Evolutionary conservation across 2,888 invertebrate species (phyloP), one percentile per base, ranked within the genome.

Genomic region (Diplolepis rosae): DNA sequence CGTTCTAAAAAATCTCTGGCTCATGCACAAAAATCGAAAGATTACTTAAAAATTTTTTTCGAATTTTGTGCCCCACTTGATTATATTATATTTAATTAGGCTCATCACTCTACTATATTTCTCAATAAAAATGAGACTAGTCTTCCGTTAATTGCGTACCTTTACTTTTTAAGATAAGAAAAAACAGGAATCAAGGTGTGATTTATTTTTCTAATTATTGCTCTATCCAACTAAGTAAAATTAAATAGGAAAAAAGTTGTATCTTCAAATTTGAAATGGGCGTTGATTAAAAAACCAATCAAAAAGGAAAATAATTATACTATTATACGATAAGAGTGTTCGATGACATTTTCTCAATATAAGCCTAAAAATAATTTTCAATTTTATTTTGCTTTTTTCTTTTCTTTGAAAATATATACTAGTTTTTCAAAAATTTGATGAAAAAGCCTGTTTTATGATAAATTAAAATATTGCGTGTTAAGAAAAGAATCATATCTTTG

Each of bases 81-180:
- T 39, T 4, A 9, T 13, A 13, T 39, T 13, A 13, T 39, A 39
- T 39, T 45, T 45, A 45, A 15, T 42, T 15, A n/a, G 4, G 18
- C 4, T 45, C 4, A 45, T 45, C 3, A 15, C 5, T 27, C 6
- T 52, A 52, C 27, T 52, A 51, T 28, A 32, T 56, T 56, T 35
- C n/a, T n/a, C 18, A 27, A 54, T 11, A 1, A 67, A 67, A 28
- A 27, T 18, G 51, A 42, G 68, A 74, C 24, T 35, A 68, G 77
- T 77, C 75, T 77, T 75, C 75, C 75, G 65, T 69, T 56, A 30
- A 52, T 65, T 71, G 42, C 66, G 32, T 68, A 27, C 56, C 54
- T 71, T 77, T 70, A 68, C 24, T 51, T n/a, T 39, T 67, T 18
- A 27, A 39, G 22, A n/a, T 0, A 54, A 24, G n/a, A 11, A 9